These are phyloP conservation scores for Antigone vipio DNA, from an alignment of 2,113 vertebrate species.

Conservation along the genomic window DNA sequence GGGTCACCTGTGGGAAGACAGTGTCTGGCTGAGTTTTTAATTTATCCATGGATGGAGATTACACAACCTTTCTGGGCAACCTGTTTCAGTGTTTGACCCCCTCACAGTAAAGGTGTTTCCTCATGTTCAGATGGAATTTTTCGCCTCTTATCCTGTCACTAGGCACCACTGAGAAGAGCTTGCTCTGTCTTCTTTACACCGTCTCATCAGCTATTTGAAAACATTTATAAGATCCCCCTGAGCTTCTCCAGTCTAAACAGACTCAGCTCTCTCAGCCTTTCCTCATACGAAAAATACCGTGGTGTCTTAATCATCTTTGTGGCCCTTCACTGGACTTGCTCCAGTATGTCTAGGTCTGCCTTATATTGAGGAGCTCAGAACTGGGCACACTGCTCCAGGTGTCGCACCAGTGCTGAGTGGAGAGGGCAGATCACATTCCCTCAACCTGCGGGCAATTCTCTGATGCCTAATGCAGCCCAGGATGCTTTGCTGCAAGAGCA, in stretches of 20 bases:
- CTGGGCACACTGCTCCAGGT: accelerated
- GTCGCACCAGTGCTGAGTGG: background rate
- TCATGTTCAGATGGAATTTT: background rate
- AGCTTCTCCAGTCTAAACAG: background rate
- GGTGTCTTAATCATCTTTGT: background rate
- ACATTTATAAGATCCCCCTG: background rate
- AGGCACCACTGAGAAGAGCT: background rate
- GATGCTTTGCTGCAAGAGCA: background rate
- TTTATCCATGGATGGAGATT: background rate
- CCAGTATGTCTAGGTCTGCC: background rate
- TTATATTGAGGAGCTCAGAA: background rate
- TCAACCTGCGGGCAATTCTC: background rate
- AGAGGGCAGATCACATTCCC: background rate
- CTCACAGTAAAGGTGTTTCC: background rate
- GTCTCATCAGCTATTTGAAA: background rate
- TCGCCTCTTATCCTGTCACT: background rate
- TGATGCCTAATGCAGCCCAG: background rate
- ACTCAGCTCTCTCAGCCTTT: background rate
- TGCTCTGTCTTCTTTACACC: background rate
- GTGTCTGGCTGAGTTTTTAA: background rate
- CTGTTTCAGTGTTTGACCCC: background rate
- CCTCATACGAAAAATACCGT: background rate
- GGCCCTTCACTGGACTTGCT: background rate
- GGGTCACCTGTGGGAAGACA: background rate
- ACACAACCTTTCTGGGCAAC: background rate